These are phyloP conservation scores for Aythya baeri DNA, from an alignment of 2,113 vertebrate species.

Conservation along the genomic window DNA sequence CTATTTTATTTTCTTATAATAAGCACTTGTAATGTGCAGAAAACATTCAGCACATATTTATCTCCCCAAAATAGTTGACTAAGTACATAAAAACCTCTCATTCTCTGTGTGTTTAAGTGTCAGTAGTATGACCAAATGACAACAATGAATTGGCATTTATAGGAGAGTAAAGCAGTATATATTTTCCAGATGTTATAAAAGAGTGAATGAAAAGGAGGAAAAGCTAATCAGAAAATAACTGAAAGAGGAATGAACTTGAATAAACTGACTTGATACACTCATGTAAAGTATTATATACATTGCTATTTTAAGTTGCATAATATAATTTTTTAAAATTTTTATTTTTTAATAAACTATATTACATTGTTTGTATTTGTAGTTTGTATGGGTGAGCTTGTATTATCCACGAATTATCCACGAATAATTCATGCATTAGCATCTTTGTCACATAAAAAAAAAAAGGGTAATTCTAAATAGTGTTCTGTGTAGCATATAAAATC, in stretches of 20 bases:
- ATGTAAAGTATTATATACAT: not conserved
- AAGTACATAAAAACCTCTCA: not conserved
- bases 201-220: not conserved
- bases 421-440: constrained; percentile 1
- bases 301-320: not conserved
- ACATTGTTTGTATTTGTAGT: not conserved
- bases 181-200: not conserved
- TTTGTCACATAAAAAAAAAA: not conserved
- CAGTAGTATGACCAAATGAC: constrained; percentile 25
- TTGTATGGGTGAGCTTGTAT: not conserved
- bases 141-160: not conserved
- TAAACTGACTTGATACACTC: not conserved
- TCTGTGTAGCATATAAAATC: not conserved
- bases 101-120: not conserved
- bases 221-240: not conserved
- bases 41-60: constrained; percentile 37
- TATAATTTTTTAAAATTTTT: not conserved
- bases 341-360: not conserved
- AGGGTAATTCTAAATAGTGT: not conserved
- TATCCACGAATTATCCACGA: not conserved
- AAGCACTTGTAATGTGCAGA: constrained; percentile 35
- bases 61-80: constrained; percentile 26
- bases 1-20: not conserved
- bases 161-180: not conserved
- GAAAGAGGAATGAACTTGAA: not conserved